These are phyloP conservation scores for Resseliella maxima DNA, from an alignment of 2,888 invertebrate species.

Conservation along the genomic window DNA sequence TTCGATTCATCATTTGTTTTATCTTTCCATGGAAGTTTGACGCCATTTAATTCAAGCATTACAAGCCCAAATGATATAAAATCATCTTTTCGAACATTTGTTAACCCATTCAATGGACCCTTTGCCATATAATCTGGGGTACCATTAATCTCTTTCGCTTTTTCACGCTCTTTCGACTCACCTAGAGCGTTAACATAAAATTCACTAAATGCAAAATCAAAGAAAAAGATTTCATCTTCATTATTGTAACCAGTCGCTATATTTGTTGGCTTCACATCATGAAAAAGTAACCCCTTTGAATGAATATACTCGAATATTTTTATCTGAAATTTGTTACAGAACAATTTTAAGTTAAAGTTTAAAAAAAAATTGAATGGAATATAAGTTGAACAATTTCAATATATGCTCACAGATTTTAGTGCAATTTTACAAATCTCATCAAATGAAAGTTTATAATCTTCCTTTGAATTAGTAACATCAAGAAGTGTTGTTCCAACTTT, in stretches of 20 bases:
- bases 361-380: too few relatives aligned
- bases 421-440: neutral
- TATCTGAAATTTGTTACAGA: neutral
- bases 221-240: neutral
- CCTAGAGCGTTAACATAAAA: neutral
- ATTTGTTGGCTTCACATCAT: neutral
- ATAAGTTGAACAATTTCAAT: too few relatives aligned
- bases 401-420: neutral
- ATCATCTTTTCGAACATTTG: constrained; percentile 42
- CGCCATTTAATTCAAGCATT: neutral
- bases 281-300: constrained; percentile 35
- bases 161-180: neutral
- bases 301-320: constrained; percentile 3
- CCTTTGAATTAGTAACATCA: neutral
- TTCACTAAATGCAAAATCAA: constrained; percentile 34
- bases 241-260: neutral
- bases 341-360: too few relatives aligned
- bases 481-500: neutral
- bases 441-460: neutral
- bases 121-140: constrained; percentile 20
- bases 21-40: neutral
- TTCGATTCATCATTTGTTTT: neutral
- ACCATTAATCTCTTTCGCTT: neutral
- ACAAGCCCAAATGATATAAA: neutral
- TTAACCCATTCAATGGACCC: neutral